Base-by-base conservation (phyloP, 1,140 invertebrate genomes). In the Lepidurus packardi region DNA sequence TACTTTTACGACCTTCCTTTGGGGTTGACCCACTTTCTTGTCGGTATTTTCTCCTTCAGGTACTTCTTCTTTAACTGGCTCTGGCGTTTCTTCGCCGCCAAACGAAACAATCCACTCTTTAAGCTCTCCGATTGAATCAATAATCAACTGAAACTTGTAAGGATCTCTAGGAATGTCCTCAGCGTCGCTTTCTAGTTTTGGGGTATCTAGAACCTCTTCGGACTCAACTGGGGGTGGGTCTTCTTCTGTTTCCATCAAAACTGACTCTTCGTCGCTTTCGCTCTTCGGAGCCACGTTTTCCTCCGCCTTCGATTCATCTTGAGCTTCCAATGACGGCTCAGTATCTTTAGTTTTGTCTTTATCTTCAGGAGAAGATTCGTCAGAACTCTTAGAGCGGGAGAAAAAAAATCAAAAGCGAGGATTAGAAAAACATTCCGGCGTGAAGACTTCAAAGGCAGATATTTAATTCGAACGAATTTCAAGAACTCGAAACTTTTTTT, bases 131-230 rank as follows among this genome's bases (percentile, higher is more conserved):
- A 78, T 74, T 41, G 42, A 75, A 74, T 73, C 74, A 44, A 78
- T 78, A 74, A 78, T 45, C 34, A 78, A 41, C 45, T 78, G 73
- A 43, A 78, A 78, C 24, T 74, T 45, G 73, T 74, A 78, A 16
- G 78, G 78, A 34, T 78, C 78, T 34, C 44, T 75, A 1, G 73
- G 73, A 16, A 47, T 47, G 16, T 76, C 47, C 21, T 9, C 25
- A 34, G 11, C 16, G 0, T 76, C 43, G 43, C 75, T 76, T 76
- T 43, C 47, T 21, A n/a, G 16, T 21, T 76, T 47, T 11, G 24
- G n/a, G n/a, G 25, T 43, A n/a, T 25, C 47, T 13, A 11, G 6
- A 47, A 47, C 11, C 0, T 34, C 75, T 13, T 53, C 42, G 9
- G n/a, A 44, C n/a, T 10, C 43, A 16, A 21, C 10, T 76, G 43